These are phyloP conservation scores for Ophonus ardosiacus DNA, from an alignment of 2,888 invertebrate genomes.

Conservation along the genomic window DNA sequence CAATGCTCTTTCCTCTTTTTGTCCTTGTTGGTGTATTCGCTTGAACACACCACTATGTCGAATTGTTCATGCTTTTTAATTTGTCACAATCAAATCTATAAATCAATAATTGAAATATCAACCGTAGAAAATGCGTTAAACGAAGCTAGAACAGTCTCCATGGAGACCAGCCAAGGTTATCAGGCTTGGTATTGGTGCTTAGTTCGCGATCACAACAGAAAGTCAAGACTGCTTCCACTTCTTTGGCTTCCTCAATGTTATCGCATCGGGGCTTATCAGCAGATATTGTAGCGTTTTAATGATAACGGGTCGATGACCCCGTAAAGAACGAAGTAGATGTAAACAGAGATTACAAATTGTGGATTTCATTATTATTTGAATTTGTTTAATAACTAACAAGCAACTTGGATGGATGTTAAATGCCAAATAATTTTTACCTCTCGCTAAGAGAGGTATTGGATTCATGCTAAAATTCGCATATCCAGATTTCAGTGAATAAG, in stretches of 20 bases:
- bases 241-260: conserved; percentile 44
- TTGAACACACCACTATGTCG: conserved; percentile 14
- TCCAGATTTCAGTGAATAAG: too few relatives aligned
- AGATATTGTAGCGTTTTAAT: conserved; percentile 42
- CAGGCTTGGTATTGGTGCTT: conserved; percentile 6
- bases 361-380: too few relatives aligned
- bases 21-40: neutral
- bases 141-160: conserved; percentile 25
- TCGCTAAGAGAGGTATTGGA: too few relatives aligned
- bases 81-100: conserved; percentile 39
- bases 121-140: conserved; percentile 48
- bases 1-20: neutral
- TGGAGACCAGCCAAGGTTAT: conserved; percentile 42
- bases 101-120: conserved; percentile 48
- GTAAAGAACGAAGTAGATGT: neutral
- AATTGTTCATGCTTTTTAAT: conserved; percentile 21
- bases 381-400: too few relatives aligned
- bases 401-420: too few relatives aligned
- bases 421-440: too few relatives aligned
- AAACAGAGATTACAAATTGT: too few relatives aligned
- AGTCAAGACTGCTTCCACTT: neutral
- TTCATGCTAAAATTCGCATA: too few relatives aligned
- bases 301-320: conserved; percentile 44
- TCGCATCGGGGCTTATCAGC: conserved; percentile 37
- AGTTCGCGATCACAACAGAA: conserved; percentile 22